Conservation (phyloP, 2,797 vertebrate genomes). For the Mus spretus region DNA sequence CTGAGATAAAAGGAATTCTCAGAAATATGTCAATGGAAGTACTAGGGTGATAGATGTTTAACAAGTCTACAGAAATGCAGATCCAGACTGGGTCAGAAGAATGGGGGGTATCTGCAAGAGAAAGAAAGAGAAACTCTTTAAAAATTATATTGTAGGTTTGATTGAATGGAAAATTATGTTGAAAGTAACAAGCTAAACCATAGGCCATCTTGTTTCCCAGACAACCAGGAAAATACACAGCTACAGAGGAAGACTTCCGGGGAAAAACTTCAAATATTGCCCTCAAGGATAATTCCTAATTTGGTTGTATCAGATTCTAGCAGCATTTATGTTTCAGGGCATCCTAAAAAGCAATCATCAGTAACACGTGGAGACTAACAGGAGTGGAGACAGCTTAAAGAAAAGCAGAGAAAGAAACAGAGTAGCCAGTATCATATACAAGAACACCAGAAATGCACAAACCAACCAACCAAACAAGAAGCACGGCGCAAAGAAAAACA, state of each 20-base stretch:
- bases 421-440: background rate
- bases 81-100: background rate
- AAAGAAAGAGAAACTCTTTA: background rate
- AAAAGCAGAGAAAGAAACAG: background rate
- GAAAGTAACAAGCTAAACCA: conserved; percentile 51
- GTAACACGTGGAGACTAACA: background rate
- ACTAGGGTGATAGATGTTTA: background rate
- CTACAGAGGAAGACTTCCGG: background rate
- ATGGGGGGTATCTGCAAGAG: background rate
- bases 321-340: background rate
- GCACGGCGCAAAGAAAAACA: background rate
- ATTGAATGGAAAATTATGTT: background rate
- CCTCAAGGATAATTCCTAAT: background rate
- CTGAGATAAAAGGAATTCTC: conserved; percentile 1
- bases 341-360: background rate
- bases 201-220: background rate
- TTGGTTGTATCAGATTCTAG: background rate
- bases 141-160: background rate
- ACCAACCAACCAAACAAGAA: background rate
- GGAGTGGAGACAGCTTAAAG: background rate
- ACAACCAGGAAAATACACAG: background rate
- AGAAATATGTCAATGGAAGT: conserved; percentile 28
- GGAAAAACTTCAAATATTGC: background rate
- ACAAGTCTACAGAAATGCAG: background rate
- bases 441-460: background rate